phyloP scores from a whole-genome alignment of 2,888 invertebrate species.

The Vandiemenella viatica region DNA sequence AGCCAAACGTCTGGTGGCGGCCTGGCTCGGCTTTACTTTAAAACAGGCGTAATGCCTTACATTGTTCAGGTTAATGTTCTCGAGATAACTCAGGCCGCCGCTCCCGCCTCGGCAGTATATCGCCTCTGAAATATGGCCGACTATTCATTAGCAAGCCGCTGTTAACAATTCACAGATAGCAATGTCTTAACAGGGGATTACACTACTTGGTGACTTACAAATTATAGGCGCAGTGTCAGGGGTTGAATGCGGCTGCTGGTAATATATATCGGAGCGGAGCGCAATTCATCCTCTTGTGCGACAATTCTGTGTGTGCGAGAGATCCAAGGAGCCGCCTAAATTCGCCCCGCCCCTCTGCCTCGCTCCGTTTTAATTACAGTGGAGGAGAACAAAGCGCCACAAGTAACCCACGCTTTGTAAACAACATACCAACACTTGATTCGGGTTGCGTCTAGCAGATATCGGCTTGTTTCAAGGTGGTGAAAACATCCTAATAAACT shows the following conservation, averaged over 20 bases:
- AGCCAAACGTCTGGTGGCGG: neutral
- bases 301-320: neutral
- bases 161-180: conserved; percentile 17
- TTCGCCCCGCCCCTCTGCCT: no score
- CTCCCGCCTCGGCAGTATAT: conserved; percentile 9
- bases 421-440: no score
- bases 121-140: conserved; percentile 15
- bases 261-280: neutral
- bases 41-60: conserved; percentile 16
- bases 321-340: no score
- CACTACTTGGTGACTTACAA: conserved; percentile 17
- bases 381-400: no score
- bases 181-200: conserved; percentile 17
- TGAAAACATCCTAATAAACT: no score
- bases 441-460: no score
- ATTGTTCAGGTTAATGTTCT: conserved; percentile 15
- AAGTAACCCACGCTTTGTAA: no score
- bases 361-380: no score
- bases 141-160: conserved; percentile 17
- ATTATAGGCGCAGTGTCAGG: conserved; percentile 10
- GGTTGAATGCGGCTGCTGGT: neutral
- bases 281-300: neutral
- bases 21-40: conserved; percentile 5
- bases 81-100: neutral
- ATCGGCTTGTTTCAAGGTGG: no score